Conservation (phyloP, 2,113 vertebrate genomes). For the Otus sunia region DNA sequence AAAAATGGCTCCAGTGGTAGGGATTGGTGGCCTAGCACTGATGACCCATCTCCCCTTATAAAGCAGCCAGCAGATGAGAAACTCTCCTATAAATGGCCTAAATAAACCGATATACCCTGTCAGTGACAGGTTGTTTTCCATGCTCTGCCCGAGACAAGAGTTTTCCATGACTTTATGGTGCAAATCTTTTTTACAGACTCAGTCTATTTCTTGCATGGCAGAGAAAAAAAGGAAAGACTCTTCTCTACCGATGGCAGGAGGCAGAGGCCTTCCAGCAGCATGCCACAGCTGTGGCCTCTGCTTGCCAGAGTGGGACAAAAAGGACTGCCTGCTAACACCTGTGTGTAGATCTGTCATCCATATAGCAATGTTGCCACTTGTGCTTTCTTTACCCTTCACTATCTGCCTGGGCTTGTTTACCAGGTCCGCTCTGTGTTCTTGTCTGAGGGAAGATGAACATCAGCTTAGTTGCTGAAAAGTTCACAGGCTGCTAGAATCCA, state of each 20-base stretch:
- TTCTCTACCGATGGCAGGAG: background rate
- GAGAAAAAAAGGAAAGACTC: background rate
- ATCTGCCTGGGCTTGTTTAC: background rate
- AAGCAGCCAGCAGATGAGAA: background rate
- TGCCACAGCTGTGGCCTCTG: background rate
- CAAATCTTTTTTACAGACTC: background rate
- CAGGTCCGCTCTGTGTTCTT: background rate
- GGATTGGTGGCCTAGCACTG: background rate
- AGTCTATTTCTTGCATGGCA: background rate
- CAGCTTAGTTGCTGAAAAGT: background rate
- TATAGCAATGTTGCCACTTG: rapidly evolving
- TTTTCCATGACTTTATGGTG: background rate
- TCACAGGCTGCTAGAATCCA: background rate
- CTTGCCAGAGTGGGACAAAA: background rate
- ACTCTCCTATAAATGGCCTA: background rate
- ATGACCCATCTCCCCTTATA: background rate
- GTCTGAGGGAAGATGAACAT: background rate
- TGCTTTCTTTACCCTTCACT: background rate
- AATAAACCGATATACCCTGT: background rate
- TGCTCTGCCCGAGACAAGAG: background rate
- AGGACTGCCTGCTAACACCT: background rate
- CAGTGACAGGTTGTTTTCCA: background rate
- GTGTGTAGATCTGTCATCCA: rapidly evolving
- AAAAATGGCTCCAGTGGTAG: background rate
- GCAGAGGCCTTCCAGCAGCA: background rate